These are phyloP conservation scores for Strix aluco DNA, from an alignment of 2,113 vertebrate species.

Conservation along the genomic window DNA sequence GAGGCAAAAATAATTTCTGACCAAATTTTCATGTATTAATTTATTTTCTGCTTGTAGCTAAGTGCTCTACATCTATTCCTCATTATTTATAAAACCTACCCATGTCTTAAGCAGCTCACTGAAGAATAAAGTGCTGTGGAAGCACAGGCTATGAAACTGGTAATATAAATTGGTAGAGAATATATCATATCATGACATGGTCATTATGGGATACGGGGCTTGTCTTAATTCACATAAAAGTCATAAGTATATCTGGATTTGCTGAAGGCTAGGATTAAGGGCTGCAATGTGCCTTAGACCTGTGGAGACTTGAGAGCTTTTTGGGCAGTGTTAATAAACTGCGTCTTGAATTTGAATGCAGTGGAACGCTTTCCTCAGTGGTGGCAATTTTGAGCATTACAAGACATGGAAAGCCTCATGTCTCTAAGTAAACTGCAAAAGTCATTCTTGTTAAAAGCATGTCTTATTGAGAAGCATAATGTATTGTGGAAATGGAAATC, in stretches of 20 bases:
- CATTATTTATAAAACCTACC: background rate
- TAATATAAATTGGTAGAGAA: background rate
- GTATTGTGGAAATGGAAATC: background rate
- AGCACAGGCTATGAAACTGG: background rate
- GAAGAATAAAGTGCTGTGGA: background rate
- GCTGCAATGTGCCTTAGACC: background rate
- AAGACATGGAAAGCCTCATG: background rate
- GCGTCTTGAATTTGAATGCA: background rate
- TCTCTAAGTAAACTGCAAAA: background rate
- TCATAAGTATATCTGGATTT: background rate
- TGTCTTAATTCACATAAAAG: constrained; percentile 6
- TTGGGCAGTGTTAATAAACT: background rate
- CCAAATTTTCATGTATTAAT: background rate
- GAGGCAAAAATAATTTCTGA: background rate
- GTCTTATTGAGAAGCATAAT: background rate
- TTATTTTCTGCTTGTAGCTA: constrained; percentile 1
- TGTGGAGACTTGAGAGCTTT: background rate
- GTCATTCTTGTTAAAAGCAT: background rate
- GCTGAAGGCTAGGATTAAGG: background rate
- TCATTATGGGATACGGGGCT: background rate
- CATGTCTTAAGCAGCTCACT: background rate
- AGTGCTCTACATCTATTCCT: background rate
- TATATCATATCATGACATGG: constrained; percentile 4
- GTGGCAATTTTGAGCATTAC: background rate
- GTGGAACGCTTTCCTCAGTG: background rate